Percentiles rank a stretch among this genome's conserved stretches.
Conservation (phyloP, 2,888 invertebrate genomes). For the Folsomia candida region DNA sequence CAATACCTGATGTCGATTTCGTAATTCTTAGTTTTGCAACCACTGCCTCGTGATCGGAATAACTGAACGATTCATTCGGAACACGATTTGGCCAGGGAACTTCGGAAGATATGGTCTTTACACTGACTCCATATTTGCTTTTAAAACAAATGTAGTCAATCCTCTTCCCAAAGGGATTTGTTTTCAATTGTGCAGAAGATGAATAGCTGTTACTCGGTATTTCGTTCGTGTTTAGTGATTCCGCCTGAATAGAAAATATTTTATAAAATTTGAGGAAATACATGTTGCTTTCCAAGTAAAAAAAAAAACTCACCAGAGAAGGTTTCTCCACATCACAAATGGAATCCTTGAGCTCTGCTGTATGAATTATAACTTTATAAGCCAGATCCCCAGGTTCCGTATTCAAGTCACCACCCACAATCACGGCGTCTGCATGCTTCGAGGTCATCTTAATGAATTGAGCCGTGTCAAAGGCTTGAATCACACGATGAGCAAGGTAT, state of each 20-base stretch:
- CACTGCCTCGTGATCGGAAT: slow-evolving; percentile 88
- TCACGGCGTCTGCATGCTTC: slow-evolving; percentile 71
- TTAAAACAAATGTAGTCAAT: slow-evolving; percentile 87
- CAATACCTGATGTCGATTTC: too few relatives aligned
- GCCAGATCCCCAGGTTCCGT: slow-evolving; percentile 82
- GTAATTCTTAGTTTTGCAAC: slow-evolving; percentile 58
- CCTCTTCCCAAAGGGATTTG: slow-evolving; percentile 72
- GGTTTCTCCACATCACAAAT: slow-evolving; percentile 37
- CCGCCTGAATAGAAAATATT: slow-evolving; percentile 35
- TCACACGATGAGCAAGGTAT: slow-evolving; percentile 85
- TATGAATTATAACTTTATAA: slow-evolving; percentile 61
- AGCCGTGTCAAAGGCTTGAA: slow-evolving; percentile 91
- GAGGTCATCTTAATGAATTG: slow-evolving; percentile 88
- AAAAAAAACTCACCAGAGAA: slow-evolving; percentile 14
- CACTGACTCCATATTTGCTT: slow-evolving; percentile 51
- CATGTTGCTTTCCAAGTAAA: neutral
- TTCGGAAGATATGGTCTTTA: slow-evolving; percentile 60
- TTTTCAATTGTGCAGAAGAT: slow-evolving; percentile 57
- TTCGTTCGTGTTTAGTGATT: slow-evolving; percentile 69
- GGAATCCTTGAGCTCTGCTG: slow-evolving; percentile 49
- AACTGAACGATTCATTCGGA: slow-evolving; percentile 70
- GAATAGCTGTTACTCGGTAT: slow-evolving; percentile 81
- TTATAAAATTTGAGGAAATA: too few relatives aligned
- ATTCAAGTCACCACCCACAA: slow-evolving; percentile 93
- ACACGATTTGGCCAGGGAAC: slow-evolving; percentile 73